Conservation (phyloP, 2,888 invertebrate genomes). For the Callyntrura guangdongensis region DNA sequence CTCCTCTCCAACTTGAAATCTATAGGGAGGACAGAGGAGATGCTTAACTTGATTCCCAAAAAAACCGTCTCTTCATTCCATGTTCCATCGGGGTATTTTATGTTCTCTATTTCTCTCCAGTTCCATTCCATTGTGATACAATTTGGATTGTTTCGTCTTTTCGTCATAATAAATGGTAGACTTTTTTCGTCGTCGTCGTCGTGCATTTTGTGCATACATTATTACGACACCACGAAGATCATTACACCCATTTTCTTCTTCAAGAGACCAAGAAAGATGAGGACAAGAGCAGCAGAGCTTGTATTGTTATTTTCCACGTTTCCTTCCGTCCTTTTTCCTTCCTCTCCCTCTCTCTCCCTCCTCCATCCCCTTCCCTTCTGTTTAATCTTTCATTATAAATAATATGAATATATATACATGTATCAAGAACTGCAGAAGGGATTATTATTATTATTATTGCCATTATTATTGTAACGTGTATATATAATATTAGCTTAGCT, state of each 20-base stretch:
- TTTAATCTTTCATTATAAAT: constrained; percentile 67
- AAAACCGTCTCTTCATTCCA: constrained; percentile 1
- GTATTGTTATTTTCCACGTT: constrained; percentile 69
- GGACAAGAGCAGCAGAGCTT: constrained; percentile 31
- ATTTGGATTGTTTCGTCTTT: background rate
- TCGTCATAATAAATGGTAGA: background rate
- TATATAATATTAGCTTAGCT: too few species aligned
- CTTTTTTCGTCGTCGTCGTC: constrained; percentile 46
- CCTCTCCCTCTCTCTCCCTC: constrained; percentile 14
- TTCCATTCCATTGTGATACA: constrained; percentile 27
- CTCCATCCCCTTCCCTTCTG: constrained; percentile 16
- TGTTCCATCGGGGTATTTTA: constrained; percentile 35
- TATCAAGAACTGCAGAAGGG: constrained; percentile 48
- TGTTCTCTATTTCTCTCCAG: constrained; percentile 30
- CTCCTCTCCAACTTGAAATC: background rate
- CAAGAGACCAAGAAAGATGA: constrained; percentile 48
- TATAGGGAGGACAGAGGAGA: background rate
- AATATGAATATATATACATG: constrained; percentile 54
- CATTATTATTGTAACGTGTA: constrained; percentile 44
- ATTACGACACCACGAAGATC: constrained; percentile 60
- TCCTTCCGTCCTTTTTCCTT: constrained; percentile 59
- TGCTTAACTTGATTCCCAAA: constrained; percentile 19
- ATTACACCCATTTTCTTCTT: constrained; percentile 58
- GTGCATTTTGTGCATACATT: constrained; percentile 74
- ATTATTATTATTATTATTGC: constrained; percentile 72